Evolutionary conservation across 2,113 vertebrate genomes (phyloP).

Genomic region (Pycnonotus jocosus): DNA sequence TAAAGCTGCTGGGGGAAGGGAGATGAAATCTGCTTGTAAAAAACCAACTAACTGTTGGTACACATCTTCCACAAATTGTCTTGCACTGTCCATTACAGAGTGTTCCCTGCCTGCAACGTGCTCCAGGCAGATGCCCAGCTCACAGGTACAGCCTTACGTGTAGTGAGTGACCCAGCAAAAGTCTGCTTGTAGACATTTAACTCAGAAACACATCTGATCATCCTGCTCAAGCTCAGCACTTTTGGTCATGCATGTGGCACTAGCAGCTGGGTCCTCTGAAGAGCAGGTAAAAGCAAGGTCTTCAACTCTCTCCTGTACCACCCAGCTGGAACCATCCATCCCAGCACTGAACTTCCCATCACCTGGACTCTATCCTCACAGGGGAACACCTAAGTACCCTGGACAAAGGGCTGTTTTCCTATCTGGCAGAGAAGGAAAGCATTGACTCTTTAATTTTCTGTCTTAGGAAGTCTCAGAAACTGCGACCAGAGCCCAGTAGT

Average conservation of each 20-base stretch:
- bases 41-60: neutral
- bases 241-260: neutral
- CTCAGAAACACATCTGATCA: neutral
- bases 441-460: neutral
- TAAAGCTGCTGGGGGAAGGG: neutral
- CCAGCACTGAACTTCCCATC: neutral
- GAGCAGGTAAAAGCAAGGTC: neutral
- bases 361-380: neutral
- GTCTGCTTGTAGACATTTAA: neutral
- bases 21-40: slow-evolving; percentile 5
- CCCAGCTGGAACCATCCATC: neutral
- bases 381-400: neutral
- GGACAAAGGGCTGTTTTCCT: neutral
- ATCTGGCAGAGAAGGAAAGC: neutral
- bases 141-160: neutral
- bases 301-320: neutral
- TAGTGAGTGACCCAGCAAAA: neutral
- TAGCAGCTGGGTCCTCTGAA: neutral
- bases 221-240: neutral
- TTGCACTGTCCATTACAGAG: neutral
- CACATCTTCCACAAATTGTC: neutral
- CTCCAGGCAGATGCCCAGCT: neutral
- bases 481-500: neutral
- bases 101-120: neutral
- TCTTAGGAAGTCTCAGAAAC: neutral